Evolutionary conservation across 1,140 invertebrate genomes (phyloP).

Genomic region (Lethrus apterus): DNA sequence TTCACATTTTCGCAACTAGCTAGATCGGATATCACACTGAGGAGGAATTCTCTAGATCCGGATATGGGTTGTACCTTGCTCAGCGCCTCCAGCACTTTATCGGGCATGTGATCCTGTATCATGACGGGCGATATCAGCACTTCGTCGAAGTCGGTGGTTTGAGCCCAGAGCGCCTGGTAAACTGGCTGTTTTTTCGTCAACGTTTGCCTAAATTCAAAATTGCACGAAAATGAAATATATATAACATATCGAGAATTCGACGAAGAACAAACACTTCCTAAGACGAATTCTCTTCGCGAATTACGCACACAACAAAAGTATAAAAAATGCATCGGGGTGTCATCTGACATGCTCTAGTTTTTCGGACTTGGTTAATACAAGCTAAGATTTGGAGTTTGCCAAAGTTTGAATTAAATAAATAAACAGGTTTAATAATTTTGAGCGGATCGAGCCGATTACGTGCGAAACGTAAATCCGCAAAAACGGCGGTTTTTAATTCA

Average conservation of each 20-base stretch:
- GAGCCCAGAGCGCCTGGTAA: constrained; percentile 85
- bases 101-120: constrained; percentile 91
- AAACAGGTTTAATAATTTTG: too few relatives aligned
- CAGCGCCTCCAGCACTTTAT: constrained; percentile 77
- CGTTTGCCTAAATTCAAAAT: constrained; percentile 54
- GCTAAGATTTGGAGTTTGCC: too few relatives aligned
- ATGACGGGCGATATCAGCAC: constrained; percentile 87
- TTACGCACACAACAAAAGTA: too few relatives aligned
- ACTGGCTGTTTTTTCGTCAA: constrained; percentile 68
- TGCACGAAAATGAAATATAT: constrained; percentile 4
- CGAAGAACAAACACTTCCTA: constrained; percentile 1
- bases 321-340: not conserved
- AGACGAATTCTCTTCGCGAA: too few relatives aligned
- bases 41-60: constrained; percentile 3
- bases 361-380: too few relatives aligned
- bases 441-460: too few relatives aligned
- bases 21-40: not conserved
- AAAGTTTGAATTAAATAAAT: too few relatives aligned
- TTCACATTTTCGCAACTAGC: not conserved
- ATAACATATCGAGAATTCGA: not conserved
- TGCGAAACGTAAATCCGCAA: too few relatives aligned
- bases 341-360: too few relatives aligned
- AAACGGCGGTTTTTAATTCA: too few relatives aligned
- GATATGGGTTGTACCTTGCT: constrained; percentile 62
- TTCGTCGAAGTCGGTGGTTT: constrained; percentile 82